Evolutionary conservation across 2,888 invertebrate genomes (phyloP).

Genomic region (Mythimna pallens): DNA sequence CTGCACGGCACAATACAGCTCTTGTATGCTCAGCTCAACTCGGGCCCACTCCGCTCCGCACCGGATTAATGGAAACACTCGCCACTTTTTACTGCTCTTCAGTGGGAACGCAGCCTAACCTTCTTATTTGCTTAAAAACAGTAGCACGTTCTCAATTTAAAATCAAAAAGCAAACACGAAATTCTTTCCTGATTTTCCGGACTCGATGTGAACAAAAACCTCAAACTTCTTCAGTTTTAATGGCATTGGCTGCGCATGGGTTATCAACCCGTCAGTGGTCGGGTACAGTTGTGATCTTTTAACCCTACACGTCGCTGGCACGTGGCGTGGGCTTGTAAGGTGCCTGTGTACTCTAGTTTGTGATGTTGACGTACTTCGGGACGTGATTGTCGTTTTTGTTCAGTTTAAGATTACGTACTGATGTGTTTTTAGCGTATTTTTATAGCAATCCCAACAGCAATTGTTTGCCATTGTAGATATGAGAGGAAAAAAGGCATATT

Average conservation of each 20-base stretch:
- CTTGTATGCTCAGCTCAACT: no score
- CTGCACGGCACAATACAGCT: no score
- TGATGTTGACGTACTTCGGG: neutral
- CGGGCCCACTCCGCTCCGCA: no score
- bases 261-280: conserved; percentile 51
- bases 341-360: conserved; percentile 15
- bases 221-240: conserved; percentile 7
- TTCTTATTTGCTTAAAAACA: neutral
- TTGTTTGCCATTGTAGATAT: no score
- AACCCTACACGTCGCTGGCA: conserved; percentile 46
- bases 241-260: conserved; percentile 20
- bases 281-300: conserved; percentile 47
- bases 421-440: no score
- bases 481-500: no score
- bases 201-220: conserved; percentile 17
- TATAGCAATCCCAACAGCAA: no score
- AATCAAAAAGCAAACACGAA: conserved; percentile 4
- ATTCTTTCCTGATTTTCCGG: conserved; percentile 12
- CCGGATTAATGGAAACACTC: no score
- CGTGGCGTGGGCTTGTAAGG: conserved; percentile 26
- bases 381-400: neutral
- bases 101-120: no score
- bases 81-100: no score
- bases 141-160: neutral
- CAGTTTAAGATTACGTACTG: neutral